A percentile compares a stretch with the other conserved stretches of the same genome.
Evolutionary conservation across 1,140 invertebrate genomes (phyloP).

Genomic region (Saccostrea glomerata): DNA sequence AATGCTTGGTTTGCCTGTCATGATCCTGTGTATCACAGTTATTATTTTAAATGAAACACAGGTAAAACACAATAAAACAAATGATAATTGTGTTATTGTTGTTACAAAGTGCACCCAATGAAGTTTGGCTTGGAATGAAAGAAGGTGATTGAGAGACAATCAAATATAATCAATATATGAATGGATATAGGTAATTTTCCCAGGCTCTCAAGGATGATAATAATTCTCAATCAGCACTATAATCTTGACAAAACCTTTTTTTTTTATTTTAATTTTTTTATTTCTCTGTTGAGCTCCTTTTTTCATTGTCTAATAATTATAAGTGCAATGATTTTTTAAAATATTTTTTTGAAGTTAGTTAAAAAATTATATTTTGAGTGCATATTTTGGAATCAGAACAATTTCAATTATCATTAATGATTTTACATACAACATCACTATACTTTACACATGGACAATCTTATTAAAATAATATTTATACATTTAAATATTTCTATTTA

Average conservation of each 20-base stretch:
- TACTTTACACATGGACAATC: no score
- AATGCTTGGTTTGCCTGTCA: slow-evolving; percentile 28
- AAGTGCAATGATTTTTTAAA: no score
- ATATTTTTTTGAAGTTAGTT: no score
- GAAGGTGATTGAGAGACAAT: slow-evolving; percentile 14
- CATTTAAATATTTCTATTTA: no score
- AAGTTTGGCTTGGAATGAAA: slow-evolving; percentile 36
- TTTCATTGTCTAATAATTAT: no score
- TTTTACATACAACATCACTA: no score
- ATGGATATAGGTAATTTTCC: slow-evolving; percentile 7
- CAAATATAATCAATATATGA: background rate
- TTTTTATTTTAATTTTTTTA: no score
- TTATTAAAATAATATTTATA: no score
- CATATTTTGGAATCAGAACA: no score
- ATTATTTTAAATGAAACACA: background rate
- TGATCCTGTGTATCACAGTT: slow-evolving; percentile 35
- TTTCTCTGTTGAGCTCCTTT: no score
- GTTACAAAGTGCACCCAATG: background rate
- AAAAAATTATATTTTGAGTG: no score
- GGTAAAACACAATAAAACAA: background rate
- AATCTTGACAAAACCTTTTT: background rate
- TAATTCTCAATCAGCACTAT: background rate
- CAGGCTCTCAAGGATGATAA: background rate
- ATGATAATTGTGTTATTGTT: slow-evolving; percentile 28
- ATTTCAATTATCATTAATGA: no score